These are phyloP conservation scores for Ondatra zibethicus DNA, from an alignment of 2,113 vertebrate species.

Conservation along the genomic window DNA sequence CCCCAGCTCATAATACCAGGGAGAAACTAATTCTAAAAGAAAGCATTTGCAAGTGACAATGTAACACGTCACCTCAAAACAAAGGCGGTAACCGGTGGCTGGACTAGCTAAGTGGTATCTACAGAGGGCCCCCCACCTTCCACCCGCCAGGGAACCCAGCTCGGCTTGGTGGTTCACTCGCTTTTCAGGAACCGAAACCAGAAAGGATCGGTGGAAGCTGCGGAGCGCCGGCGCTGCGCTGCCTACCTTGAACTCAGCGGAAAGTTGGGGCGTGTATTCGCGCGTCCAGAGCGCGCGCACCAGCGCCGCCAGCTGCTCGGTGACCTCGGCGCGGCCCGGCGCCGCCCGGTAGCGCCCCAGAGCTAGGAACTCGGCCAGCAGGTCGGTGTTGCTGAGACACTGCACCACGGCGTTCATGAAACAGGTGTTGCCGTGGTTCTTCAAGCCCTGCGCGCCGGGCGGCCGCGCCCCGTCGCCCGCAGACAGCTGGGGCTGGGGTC, in stretches of 20 bases:
- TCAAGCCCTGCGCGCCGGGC: constrained; percentile 93
- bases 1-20: neutral
- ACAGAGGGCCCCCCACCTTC: neutral
- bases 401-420: constrained; percentile 98
- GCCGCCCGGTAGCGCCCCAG: constrained; percentile 90
- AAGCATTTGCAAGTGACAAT: neutral
- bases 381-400: constrained; percentile 96
- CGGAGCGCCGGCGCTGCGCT: neutral
- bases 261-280: constrained; percentile 95
- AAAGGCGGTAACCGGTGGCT: neutral
- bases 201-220: neutral
- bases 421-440: constrained; percentile 98
- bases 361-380: constrained; percentile 94
- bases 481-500: constrained; percentile 81
- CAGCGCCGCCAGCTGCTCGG: constrained; percentile 92
- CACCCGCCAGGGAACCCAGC: neutral
- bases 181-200: constrained; percentile 18
- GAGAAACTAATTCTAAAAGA: constrained; percentile 2
- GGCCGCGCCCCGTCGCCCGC: constrained; percentile 89
- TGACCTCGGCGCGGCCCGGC: constrained; percentile 88
- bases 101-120: neutral
- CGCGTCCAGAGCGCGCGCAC: constrained; percentile 96
- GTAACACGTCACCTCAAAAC: neutral
- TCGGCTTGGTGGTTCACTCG: neutral
- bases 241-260: constrained; percentile 96